Evolutionary conservation across 2,113 vertebrate species (phyloP).

Genomic region (Zosterops pallidus): DNA sequence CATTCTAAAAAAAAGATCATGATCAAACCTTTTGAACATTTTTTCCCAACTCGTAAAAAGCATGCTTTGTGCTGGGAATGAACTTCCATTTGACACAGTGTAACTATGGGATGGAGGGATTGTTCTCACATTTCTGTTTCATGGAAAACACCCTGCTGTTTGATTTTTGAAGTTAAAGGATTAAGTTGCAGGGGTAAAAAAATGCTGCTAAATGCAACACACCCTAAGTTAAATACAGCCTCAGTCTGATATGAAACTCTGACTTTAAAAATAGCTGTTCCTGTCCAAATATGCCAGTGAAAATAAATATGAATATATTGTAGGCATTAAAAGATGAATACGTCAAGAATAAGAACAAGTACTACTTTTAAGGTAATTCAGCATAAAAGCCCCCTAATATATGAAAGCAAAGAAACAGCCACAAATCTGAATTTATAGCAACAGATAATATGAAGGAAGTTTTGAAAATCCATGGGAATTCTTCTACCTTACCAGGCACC

Average conservation of each 20-base stretch:
- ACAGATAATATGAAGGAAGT: neutral
- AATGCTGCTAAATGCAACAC: neutral
- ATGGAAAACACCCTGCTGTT: neutral
- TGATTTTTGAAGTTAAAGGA: neutral
- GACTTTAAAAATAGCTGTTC: neutral
- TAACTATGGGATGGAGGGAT: neutral
- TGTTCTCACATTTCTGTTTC: neutral
- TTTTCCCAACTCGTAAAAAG: neutral
- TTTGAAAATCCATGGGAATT: neutral
- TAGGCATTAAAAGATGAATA: neutral
- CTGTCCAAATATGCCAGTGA: neutral
- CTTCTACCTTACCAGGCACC: neutral
- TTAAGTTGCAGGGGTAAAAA: neutral
- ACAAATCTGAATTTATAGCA: neutral
- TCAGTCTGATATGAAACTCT: neutral
- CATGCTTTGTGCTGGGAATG: neutral
- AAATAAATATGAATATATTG: neutral
- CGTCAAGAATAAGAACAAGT: neutral
- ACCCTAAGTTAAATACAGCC: neutral
- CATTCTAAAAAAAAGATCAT: neutral
- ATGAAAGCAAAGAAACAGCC: neutral
- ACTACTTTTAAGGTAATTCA: neutral
- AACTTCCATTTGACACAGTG: neutral
- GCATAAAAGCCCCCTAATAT: neutral
- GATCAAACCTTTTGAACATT: neutral